These are phyloP conservation scores for Smutsia gigantea DNA, from an alignment of 2,797 vertebrate genomes.

Conservation along the genomic window DNA sequence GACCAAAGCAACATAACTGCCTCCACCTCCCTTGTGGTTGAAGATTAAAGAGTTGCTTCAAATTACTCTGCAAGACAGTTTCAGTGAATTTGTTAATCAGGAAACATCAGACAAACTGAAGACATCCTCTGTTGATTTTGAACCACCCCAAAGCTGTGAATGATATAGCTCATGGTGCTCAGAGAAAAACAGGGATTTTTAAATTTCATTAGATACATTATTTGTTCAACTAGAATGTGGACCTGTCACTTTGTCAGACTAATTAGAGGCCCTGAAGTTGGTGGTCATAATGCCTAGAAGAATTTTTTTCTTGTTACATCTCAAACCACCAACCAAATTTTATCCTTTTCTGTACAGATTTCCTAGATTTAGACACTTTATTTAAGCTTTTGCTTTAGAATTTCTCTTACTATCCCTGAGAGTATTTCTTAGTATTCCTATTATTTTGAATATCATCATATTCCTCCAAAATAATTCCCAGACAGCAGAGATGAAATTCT, in stretches of 20 bases:
- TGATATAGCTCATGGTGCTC: background rate
- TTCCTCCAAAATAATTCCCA: slow-evolving; percentile 47
- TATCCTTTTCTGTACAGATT: slow-evolving; percentile 2
- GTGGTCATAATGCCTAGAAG: slow-evolving; percentile 49
- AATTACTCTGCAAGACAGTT: background rate
- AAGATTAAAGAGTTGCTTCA: slow-evolving; percentile 18
- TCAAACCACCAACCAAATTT: slow-evolving; percentile 45
- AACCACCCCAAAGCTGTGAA: slow-evolving; percentile 56
- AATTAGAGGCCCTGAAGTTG: slow-evolving; percentile 52
- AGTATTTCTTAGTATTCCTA: background rate
- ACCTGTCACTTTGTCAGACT: slow-evolving; percentile 66
- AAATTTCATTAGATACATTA: slow-evolving; percentile 65
- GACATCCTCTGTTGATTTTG: slow-evolving; percentile 20
- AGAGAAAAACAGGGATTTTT: slow-evolving; percentile 46
- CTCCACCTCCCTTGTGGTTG: background rate
- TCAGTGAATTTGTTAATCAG: background rate
- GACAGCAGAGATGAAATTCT: background rate
- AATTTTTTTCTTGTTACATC: background rate
- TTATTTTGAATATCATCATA: slow-evolving; percentile 52
- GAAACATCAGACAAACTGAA: slow-evolving; percentile 13
- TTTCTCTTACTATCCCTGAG: slow-evolving; percentile 30
- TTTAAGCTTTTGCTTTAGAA: slow-evolving; percentile 45
- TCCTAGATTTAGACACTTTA: slow-evolving; percentile 10
- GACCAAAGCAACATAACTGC: background rate
- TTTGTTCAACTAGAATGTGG: slow-evolving; percentile 59